Conservation (phyloP, 1,140 invertebrate species). For the Panagrolaimus sp. region DNA sequence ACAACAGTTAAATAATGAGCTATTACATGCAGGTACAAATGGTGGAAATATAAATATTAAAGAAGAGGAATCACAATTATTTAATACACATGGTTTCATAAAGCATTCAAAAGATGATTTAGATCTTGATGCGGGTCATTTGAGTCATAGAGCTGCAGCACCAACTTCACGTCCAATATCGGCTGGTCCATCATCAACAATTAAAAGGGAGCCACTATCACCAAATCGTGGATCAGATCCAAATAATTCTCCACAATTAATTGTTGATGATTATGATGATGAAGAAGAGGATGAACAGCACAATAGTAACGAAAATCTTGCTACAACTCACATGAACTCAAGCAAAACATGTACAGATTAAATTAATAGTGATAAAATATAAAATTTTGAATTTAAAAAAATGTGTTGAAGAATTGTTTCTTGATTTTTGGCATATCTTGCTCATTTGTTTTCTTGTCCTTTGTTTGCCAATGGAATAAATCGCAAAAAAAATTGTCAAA, state of each 20-base stretch:
- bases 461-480: neutral
- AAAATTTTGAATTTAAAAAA: neutral
- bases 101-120: too few species aligned
- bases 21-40: neutral
- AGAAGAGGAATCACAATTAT: slow-evolving; percentile 1
- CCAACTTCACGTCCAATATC: neutral
- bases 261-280: slow-evolving; percentile 5
- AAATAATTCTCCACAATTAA: neutral
- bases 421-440: neutral
- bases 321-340: slow-evolving; percentile 4
- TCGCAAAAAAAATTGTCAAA: slow-evolving; percentile 11
- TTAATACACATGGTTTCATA: too few species aligned
- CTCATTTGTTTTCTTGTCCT: too few species aligned
- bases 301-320: slow-evolving; percentile 6
- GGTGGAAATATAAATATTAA: slow-evolving; percentile 4
- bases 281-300: slow-evolving; percentile 4
- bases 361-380: neutral
- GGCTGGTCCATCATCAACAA: slow-evolving; percentile 1
- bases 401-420: neutral
- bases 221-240: neutral
- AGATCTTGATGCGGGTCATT: too few species aligned
- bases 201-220: neutral
- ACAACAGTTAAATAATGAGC: neutral
- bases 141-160: neutral
- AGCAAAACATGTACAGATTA: slow-evolving; percentile 7